A percentile compares a stretch with the other conserved stretches of the same genome.
phyloP scores from a whole-genome alignment of 2,113 vertebrate genomes.

The Dryoscopus gambensis region DNA sequence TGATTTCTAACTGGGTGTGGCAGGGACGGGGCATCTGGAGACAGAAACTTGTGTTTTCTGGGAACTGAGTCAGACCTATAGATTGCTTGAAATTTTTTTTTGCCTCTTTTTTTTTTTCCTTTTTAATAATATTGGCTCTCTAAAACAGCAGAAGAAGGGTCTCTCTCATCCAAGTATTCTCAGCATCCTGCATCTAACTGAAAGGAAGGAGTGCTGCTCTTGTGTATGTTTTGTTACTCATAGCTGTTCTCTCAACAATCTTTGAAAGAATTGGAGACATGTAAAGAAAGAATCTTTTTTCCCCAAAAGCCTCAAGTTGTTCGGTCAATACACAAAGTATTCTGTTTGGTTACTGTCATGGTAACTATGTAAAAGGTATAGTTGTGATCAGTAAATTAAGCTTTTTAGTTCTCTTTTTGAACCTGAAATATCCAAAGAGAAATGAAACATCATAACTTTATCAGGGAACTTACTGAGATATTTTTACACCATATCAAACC shows the following conservation, averaged over 20 bases:
- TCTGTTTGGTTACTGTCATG: not conserved
- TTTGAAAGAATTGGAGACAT: not conserved
- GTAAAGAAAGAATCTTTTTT: not conserved
- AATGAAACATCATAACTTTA: not conserved
- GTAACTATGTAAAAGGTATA: not conserved
- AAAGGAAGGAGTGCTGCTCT: not conserved
- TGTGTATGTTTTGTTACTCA: not conserved
- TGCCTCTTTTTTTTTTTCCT: not conserved
- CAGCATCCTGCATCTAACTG: not conserved
- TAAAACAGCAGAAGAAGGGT: not conserved
- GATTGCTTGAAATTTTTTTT: not conserved
- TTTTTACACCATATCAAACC: not conserved
- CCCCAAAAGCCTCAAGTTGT: not conserved
- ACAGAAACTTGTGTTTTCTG: not conserved
- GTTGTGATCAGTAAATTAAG: not conserved
- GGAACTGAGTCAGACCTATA: not conserved
- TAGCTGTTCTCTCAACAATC: not conserved
- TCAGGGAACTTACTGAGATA: not conserved
- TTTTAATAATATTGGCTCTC: not conserved
- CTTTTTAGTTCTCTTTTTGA: not conserved
- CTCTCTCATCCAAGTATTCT: not conserved
- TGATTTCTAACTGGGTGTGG: not conserved
- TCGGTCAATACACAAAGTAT: not conserved
- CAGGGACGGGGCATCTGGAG: not conserved
- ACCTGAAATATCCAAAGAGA: not conserved